Conservation (phyloP, 2,888 invertebrate species). For the Punctoribates punctum region DNA sequence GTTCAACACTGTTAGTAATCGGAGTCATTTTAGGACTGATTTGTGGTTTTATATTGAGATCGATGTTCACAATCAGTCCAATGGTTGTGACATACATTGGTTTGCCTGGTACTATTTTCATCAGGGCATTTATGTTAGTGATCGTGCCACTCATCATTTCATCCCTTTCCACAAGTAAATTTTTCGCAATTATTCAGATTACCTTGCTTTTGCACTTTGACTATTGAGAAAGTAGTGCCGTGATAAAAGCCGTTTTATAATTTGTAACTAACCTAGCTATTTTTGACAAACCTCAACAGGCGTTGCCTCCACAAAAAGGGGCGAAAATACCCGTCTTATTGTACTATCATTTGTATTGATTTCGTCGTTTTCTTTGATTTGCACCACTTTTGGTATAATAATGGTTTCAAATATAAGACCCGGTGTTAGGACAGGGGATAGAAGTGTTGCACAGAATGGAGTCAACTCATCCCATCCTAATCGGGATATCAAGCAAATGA, state of each 20-base stretch:
- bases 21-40: conserved; percentile 7
- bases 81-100: neutral
- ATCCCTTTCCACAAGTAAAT: conserved; percentile 14
- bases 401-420: conserved; percentile 16
- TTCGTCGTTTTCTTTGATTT: conserved; percentile 3
- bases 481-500: conserved; percentile 6
- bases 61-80: neutral
- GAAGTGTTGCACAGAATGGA: neutral
- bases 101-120: neutral
- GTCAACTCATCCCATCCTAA: neutral
- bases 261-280: neutral
- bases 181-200: neutral
- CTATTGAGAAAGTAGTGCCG: no score
- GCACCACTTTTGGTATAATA: conserved; percentile 12
- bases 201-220: no score
- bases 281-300: neutral
- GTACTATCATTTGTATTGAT: conserved; percentile 1
- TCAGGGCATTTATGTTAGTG: neutral
- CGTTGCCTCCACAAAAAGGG: conserved; percentile 5
- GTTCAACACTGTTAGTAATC: no score
- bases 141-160: conserved; percentile 1
- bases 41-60: neutral
- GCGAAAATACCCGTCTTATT: conserved; percentile 20
- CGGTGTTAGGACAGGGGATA: neutral
- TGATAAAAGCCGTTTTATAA: no score